Conservation (phyloP, 2,113 vertebrate genomes). For the Falco punctatus region DNA sequence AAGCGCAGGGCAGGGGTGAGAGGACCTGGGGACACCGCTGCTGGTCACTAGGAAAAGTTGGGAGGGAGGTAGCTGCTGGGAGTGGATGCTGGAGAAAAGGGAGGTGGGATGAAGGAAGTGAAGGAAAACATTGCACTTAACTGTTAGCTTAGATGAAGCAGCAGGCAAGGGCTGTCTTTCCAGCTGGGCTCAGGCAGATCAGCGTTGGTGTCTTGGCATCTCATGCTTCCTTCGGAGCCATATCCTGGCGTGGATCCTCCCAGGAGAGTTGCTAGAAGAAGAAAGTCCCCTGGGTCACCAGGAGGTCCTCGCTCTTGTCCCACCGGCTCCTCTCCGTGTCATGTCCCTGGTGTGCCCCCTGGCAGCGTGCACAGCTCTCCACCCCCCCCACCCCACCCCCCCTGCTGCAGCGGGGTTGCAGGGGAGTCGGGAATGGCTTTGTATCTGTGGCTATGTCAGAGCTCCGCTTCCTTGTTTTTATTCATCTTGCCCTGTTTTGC, state of each 20-base stretch:
- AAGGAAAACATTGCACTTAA: neutral
- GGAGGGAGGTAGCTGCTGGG: neutral
- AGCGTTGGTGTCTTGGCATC: rapidly evolving
- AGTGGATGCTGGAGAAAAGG: neutral
- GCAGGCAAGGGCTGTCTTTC: neutral
- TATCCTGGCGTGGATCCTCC: neutral
- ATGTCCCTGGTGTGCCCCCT: rapidly evolving
- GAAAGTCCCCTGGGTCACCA: neutral
- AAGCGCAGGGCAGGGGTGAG: rapidly evolving
- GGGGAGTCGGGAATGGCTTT: neutral
- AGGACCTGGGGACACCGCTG: rapidly evolving
- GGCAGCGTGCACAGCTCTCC: neutral
- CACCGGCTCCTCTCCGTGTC: rapidly evolving
- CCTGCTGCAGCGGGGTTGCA: rapidly evolving
- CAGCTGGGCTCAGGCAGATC: neutral
- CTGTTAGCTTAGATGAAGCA: neutral
- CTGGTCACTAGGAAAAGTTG: rapidly evolving
- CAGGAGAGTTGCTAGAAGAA: neutral
- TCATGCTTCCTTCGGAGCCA: neutral
- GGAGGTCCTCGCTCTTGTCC: rapidly evolving
- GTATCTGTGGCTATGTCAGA: neutral
- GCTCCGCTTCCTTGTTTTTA: neutral
- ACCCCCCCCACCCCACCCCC: too few species aligned
- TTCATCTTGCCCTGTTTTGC: neutral
- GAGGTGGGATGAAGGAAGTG: neutral